Percentiles rank a stretch among this genome's conserved stretches.
Evolutionary conservation across 2,797 vertebrate genomes (phyloP).

Genomic region (Holocentrus rufus): DNA sequence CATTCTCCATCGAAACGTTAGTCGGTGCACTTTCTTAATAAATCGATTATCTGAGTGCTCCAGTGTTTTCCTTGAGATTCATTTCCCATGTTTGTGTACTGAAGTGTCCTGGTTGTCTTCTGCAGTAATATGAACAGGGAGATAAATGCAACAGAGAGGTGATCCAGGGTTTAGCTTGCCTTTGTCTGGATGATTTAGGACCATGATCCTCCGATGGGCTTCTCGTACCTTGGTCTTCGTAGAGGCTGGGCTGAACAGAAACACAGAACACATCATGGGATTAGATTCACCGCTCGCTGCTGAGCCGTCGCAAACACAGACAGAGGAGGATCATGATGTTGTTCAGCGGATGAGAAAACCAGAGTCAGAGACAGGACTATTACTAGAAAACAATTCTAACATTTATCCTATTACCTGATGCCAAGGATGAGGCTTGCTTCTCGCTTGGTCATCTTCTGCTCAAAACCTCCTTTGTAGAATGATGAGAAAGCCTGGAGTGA

Average conservation of each 20-base stretch:
- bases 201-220: slow-evolving; percentile 91
- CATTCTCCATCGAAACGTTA: too few relatives aligned
- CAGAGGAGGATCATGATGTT: background rate
- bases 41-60: too few relatives aligned
- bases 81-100: too few relatives aligned
- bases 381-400: background rate
- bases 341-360: too few relatives aligned
- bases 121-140: too few relatives aligned
- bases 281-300: background rate
- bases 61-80: too few relatives aligned
- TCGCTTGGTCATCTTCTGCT: slow-evolving; percentile 81
- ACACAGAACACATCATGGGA: slow-evolving; percentile 53
- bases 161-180: slow-evolving; percentile 74
- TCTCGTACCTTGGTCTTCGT: slow-evolving; percentile 87
- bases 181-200: slow-evolving; percentile 97
- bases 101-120: too few relatives aligned
- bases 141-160: background rate
- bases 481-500: slow-evolving; percentile 74
- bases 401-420: slow-evolving; percentile 72
- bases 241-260: slow-evolving; percentile 85
- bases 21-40: too few relatives aligned
- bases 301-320: background rate
- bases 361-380: too few relatives aligned
- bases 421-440: slow-evolving; percentile 83
- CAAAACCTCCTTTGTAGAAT: slow-evolving; percentile 84